phyloP scores from a whole-genome alignment of 2,113 vertebrate genomes.

The Gallinago undulata region DNA sequence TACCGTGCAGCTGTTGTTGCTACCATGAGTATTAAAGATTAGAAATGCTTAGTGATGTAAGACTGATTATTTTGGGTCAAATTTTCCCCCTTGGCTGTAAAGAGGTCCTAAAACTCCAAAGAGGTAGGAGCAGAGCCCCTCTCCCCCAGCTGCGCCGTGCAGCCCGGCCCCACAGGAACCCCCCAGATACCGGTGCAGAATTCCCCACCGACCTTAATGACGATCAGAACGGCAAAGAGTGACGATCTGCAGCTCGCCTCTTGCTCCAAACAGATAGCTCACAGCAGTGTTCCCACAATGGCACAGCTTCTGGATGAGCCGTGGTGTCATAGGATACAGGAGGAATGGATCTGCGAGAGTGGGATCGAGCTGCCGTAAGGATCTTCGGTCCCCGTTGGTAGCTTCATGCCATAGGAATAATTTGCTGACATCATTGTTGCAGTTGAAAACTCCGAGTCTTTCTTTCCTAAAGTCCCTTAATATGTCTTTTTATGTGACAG shows the following conservation, averaged over 20 bases:
- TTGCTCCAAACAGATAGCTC: not conserved
- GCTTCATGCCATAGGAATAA: not conserved
- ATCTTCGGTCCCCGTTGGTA: not conserved
- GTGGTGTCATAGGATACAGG: fast-evolving
- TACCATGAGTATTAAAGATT: not conserved
- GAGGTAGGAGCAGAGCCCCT: not conserved
- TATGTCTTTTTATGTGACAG: not conserved
- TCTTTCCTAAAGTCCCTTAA: not conserved
- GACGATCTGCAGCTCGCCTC: not conserved
- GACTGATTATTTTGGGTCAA: not conserved
- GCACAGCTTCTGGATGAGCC: not conserved
- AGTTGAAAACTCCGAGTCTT: not conserved
- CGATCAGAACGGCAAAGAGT: not conserved
- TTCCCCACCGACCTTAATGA: not conserved
- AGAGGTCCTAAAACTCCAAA: not conserved
- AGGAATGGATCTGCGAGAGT: not conserved
- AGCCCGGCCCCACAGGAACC: not conserved
- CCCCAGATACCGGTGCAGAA: not conserved
- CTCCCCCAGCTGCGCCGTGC: not conserved
- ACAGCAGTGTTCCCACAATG: not conserved
- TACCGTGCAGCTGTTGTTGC: slow-evolving; percentile 2
- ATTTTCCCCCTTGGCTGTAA: slow-evolving; percentile 21
- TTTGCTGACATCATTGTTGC: not conserved
- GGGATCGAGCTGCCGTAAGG: not conserved
- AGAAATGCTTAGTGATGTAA: slow-evolving; percentile 12